Evolutionary conservation across 2,888 invertebrate species (phyloP).

Genomic region (Ryuthela nishihirai): DNA sequence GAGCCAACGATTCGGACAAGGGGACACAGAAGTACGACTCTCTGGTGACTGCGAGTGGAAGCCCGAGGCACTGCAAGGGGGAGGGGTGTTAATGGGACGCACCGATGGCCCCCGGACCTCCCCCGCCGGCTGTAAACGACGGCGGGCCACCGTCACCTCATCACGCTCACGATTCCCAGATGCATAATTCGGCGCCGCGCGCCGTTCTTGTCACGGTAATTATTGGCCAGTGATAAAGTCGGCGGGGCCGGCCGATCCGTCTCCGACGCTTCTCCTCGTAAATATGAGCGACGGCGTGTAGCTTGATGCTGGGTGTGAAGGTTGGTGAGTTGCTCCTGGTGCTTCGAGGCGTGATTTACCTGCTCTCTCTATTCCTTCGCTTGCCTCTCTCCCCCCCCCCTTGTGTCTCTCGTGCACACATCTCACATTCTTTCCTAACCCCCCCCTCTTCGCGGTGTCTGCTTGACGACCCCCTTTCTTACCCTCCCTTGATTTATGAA

Average conservation of each 20-base stretch:
- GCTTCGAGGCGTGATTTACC: conserved; percentile 35
- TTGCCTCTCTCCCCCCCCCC: conserved; percentile 8
- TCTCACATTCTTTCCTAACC: conserved; percentile 10
- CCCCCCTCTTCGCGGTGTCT: background rate
- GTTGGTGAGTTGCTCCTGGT: conserved; percentile 34
- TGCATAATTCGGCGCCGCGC: conserved; percentile 37
- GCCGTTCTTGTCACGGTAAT: conserved; percentile 37
- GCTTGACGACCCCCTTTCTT: background rate
- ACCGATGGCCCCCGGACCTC: background rate
- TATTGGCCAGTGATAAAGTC: conserved; percentile 38
- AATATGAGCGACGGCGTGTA: conserved; percentile 31
- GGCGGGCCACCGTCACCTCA: conserved; percentile 35
- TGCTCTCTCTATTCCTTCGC: conserved; percentile 22
- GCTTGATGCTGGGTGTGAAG: too few relatives aligned
- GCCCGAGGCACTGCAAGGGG: too few relatives aligned
- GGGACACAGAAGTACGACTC: too few relatives aligned
- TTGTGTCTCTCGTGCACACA: conserved; percentile 17
- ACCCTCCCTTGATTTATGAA: conserved; percentile 32
- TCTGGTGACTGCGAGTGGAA: too few relatives aligned
- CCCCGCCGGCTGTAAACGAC: conserved; percentile 15
- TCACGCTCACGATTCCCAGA: conserved; percentile 34
- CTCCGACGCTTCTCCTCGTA: conserved; percentile 10
- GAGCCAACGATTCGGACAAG: too few relatives aligned
- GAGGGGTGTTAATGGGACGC: conserved; percentile 5
- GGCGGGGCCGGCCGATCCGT: conserved; percentile 21